Evolutionary conservation across 2,888 invertebrate genomes (phyloP).

Genomic region (Nomada hirtipes): DNA sequence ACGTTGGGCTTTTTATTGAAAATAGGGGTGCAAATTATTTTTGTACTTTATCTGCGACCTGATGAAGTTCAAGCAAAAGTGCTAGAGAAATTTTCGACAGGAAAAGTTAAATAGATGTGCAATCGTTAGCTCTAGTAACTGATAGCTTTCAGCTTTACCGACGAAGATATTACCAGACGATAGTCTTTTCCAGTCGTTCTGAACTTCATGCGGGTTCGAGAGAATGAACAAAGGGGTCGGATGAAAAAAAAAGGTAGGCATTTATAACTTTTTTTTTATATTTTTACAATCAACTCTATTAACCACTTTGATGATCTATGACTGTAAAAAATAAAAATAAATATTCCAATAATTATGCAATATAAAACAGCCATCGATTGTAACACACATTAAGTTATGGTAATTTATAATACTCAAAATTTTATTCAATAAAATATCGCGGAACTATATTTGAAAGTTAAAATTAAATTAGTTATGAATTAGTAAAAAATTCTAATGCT

Average conservation of each 20-base stretch:
- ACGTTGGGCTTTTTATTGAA: too few relatives aligned
- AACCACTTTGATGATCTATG: neutral
- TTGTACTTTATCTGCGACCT: too few relatives aligned
- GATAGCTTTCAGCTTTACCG: conserved; percentile 27
- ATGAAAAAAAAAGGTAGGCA: neutral
- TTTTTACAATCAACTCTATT: neutral
- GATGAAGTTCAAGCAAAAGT: too few relatives aligned
- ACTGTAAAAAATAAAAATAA: too few relatives aligned
- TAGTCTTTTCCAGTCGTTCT: neutral
- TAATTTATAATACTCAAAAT: neutral
- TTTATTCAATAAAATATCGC: neutral
- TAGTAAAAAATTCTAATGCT: neutral
- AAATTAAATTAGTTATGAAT: too few relatives aligned
- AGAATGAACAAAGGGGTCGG: neutral
- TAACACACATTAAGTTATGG: neutral
- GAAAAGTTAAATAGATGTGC: neutral
- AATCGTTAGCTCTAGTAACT: neutral
- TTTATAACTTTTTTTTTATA: neutral
- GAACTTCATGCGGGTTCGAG: neutral
- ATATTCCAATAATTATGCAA: too few relatives aligned
- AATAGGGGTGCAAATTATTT: too few relatives aligned
- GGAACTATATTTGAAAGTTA: neutral
- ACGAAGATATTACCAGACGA: conserved; percentile 32
- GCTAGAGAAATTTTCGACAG: neutral
- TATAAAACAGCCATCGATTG: neutral